Evolutionary conservation across 2,113 vertebrate genomes (phyloP).

Genomic region (Opisthocomus hoazin): DNA sequence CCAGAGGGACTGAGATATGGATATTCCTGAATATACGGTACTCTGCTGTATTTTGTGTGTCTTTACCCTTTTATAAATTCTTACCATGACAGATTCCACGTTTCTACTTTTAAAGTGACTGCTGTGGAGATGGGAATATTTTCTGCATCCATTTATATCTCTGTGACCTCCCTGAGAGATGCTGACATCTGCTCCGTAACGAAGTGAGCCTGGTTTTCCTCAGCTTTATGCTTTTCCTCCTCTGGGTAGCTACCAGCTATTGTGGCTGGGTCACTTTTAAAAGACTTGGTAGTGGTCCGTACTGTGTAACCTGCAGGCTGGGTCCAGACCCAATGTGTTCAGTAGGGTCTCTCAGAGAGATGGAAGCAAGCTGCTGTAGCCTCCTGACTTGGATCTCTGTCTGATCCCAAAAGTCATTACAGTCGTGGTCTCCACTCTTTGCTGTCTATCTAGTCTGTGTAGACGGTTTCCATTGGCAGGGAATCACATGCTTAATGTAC

Average conservation of each 20-base stretch:
- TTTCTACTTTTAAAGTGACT: neutral
- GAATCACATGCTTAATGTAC: neutral
- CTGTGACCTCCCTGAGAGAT: neutral
- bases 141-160: neutral
- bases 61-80: neutral
- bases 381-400: neutral
- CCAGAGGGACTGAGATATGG: neutral
- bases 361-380: neutral
- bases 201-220: neutral
- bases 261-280: neutral
- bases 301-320: neutral
- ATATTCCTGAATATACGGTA: neutral
- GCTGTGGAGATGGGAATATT: neutral
- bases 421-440: no score
- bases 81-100: neutral
- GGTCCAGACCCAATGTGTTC: neutral
- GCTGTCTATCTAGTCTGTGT: neutral
- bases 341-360: neutral
- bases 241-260: neutral
- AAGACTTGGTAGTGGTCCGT: neutral
- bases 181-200: neutral
- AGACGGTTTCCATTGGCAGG: neutral
- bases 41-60: neutral
- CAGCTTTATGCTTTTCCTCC: neutral
- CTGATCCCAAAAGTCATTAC: neutral